Evolutionary conservation across 2,888 invertebrate species (phyloP), one percentile per base, ranked within the genome.

Genomic region (Catocala fraxini): DNA sequence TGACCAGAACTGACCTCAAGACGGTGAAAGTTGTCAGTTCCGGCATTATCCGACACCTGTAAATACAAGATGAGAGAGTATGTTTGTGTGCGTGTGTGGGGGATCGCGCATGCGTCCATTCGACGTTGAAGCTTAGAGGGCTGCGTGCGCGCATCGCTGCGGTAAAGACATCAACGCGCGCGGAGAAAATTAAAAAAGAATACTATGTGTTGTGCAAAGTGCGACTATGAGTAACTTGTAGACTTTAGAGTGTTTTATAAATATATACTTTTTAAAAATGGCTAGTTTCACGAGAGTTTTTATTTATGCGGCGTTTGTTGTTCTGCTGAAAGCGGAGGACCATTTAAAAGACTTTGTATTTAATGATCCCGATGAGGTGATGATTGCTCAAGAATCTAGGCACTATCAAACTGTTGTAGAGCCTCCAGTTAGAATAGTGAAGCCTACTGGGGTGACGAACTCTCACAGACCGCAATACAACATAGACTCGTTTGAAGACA

Each of bases 381-480:
- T 93, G 90, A 90, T 94, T 66, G 93, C 93, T 0, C 92, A 93
- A 74, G 93, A 93, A 71, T 93, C 93, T 35, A 81, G 91, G 54
- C 88, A 89, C 12, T 91, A 92, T 52, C 89, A 91, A 69, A 90
- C 90, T 1, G 73, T 90, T 2, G 89, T 90, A 0, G 85, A 91
- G 45, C 89, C 92, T 10, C 89, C 90, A 0, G 80, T 91, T 12
- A 83, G 82, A 67, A 88, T 92, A 65, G 68, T 87, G 4, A 91
- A 90, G 53, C 87, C 88, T 0, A 82, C 78, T 1, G 92, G 93
- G 10, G 87, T 93, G 35, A 93, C 90, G 0, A 94, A 94, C 65
- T 94, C 94, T 0, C 94, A 94, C 55, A 82, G 94, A 49, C 94
- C 93, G 0, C 94, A 94, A 63, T 94, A 93, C 65, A 90, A 93